phyloP scores from a whole-genome alignment of 1,140 invertebrate genomes.

The Drosophila willistoni region DNA sequence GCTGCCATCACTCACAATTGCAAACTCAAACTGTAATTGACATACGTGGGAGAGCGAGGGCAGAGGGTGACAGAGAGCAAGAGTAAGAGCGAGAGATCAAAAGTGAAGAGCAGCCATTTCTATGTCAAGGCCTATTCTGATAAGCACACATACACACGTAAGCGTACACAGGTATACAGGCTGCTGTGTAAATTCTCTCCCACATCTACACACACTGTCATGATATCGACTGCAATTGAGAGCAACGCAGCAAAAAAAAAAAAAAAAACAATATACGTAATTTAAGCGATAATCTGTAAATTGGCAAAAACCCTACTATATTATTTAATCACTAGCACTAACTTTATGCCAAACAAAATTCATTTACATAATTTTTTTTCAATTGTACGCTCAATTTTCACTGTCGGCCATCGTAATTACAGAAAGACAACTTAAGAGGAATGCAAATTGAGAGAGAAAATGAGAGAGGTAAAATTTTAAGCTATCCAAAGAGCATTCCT shows the following conservation, averaged over 20 bases:
- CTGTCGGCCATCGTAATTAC: background rate
- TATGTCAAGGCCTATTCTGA: background rate
- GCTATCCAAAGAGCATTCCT: no score
- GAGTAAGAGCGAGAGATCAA: background rate
- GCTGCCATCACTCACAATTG: background rate
- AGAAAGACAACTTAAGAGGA: background rate
- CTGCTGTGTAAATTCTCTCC: no score
- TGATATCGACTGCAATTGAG: no score
- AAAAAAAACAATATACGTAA: no score
- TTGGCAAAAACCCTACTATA: no score
- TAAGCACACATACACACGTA: background rate
- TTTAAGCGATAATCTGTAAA: no score
- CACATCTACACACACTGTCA: no score
- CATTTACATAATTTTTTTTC: background rate
- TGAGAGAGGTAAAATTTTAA: background rate
- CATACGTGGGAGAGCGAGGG: background rate
- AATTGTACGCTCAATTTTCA: background rate
- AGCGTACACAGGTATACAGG: no score
- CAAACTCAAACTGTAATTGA: background rate
- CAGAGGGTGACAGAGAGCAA: background rate
- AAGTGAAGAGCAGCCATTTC: background rate
- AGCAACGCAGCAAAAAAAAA: no score
- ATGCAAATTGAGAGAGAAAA: background rate
- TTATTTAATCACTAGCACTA: background rate
- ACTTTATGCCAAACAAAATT: background rate